These are phyloP conservation scores for Bombus confusus DNA, from an alignment of 1,140 invertebrate genomes.

Conservation along the genomic window DNA sequence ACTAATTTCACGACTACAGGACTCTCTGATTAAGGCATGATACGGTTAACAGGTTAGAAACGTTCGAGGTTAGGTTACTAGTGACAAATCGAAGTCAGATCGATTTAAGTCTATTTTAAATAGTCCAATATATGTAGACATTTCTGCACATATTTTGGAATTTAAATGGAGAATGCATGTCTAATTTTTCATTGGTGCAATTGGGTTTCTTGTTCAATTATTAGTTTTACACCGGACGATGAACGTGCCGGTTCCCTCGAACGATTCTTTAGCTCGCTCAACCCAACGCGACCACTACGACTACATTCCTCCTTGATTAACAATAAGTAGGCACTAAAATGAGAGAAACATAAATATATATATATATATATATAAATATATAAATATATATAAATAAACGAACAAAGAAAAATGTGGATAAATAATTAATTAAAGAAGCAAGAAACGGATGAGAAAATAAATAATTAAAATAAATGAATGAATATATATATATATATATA, in stretches of 20 bases:
- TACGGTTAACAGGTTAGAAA: not conserved
- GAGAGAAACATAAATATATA: constrained; percentile 72
- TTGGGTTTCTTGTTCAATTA: constrained; percentile 41
- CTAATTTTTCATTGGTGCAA: constrained; percentile 1
- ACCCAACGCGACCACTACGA: constrained; percentile 74
- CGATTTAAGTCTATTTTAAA: not conserved
- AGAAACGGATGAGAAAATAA: constrained; percentile 1
- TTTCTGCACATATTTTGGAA: not conserved
- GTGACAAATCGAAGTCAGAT: not conserved
- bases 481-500: constrained; percentile 30
- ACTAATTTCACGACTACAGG: no score
- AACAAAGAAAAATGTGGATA: not conserved
- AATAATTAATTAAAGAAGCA: not conserved
- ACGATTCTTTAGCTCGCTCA: constrained; percentile 76
- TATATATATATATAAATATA: constrained; percentile 45
- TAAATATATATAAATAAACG: constrained; percentile 34
- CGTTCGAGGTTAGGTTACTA: not conserved
- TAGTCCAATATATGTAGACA: not conserved
- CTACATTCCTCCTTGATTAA: constrained; percentile 80
- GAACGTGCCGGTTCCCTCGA: constrained; percentile 75
- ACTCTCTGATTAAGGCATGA: not conserved
- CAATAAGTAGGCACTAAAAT: constrained; percentile 79
- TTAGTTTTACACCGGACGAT: constrained; percentile 67
- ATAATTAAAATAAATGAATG: constrained; percentile 31
- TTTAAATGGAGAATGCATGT: not conserved